Evolutionary conservation across 2,888 invertebrate genomes (phyloP).

Genomic region (Yponomeuta plumbellus): DNA sequence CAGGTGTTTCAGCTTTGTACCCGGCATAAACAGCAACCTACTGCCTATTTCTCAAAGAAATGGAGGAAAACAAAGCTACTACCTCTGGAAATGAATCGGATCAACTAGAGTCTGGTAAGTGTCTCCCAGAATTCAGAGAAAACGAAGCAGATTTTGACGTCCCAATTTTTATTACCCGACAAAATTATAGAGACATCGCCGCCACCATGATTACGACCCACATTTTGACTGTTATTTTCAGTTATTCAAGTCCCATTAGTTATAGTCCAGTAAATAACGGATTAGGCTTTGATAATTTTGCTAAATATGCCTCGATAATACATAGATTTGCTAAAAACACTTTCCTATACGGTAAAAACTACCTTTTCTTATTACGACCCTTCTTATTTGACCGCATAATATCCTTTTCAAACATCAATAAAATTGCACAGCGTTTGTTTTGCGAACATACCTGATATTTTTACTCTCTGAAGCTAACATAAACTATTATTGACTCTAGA

Average conservation of each 20-base stretch:
- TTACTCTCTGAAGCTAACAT: not conserved
- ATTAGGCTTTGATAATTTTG: not conserved
- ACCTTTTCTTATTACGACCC: not conserved
- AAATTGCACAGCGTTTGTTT: not conserved
- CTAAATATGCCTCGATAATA: not conserved
- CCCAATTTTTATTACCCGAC: slow-evolving; percentile 38
- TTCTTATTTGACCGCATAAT: not conserved
- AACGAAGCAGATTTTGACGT: slow-evolving; percentile 31
- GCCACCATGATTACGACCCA: not conserved
- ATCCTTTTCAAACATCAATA: slow-evolving; percentile 9
- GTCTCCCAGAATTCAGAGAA: slow-evolving; percentile 24
- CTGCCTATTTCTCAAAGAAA: slow-evolving; percentile 33
- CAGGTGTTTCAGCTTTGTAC: slow-evolving; percentile 43
- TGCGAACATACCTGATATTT: not conserved
- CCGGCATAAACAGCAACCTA: slow-evolving; percentile 49
- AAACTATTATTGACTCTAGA: not conserved
- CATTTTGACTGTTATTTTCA: not conserved
- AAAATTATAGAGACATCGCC: slow-evolving; percentile 23
- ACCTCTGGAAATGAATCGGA: slow-evolving; percentile 36
- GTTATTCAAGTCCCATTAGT: not conserved
- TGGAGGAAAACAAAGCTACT: slow-evolving; percentile 47
- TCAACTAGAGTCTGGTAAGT: slow-evolving; percentile 42
- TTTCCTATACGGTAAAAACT: not conserved
- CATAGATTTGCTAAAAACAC: not conserved
- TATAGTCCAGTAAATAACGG: not conserved